Evolutionary conservation across 2,888 invertebrate species (phyloP).

Genomic region (Branchipolynoe longqiensis): DNA sequence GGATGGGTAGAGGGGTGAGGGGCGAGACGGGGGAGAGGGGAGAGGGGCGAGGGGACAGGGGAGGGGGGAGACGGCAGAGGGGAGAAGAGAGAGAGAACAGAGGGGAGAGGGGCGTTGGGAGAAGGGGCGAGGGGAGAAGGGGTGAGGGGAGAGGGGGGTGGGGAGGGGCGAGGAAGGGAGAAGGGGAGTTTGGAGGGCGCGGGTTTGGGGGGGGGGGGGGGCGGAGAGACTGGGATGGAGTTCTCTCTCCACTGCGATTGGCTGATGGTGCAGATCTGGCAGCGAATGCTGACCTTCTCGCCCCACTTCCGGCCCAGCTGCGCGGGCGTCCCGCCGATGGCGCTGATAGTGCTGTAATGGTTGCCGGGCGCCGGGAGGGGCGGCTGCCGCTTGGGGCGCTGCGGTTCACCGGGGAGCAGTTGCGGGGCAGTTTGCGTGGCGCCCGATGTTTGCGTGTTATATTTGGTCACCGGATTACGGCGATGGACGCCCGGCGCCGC

Average conservation of each 20-base stretch:
- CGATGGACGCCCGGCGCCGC: neutral
- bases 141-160: too few relatives aligned
- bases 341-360: constrained; percentile 3
- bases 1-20: too few relatives aligned
- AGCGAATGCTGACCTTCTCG: constrained; percentile 26
- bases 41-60: too few relatives aligned
- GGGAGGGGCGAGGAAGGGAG: too few relatives aligned
- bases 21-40: too few relatives aligned
- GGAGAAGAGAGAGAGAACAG: too few relatives aligned
- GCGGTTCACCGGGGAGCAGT: neutral
- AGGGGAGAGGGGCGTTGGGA: too few relatives aligned
- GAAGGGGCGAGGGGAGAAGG: too few relatives aligned
- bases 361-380: neutral
- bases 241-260: constrained; percentile 19
- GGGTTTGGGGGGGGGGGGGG: too few relatives aligned
- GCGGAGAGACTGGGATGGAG: neutral
- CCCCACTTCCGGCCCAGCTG: constrained; percentile 12
- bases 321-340: neutral
- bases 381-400: neutral
- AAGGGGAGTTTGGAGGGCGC: too few relatives aligned
- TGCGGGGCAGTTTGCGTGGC: neutral
- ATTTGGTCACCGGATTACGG: constrained; percentile 1
- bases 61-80: too few relatives aligned
- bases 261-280: constrained; percentile 14
- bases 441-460: constrained; percentile 26